Base-by-base conservation (phyloP, 2,888 invertebrate genomes). In the Malthinus flaveolus region DNA sequence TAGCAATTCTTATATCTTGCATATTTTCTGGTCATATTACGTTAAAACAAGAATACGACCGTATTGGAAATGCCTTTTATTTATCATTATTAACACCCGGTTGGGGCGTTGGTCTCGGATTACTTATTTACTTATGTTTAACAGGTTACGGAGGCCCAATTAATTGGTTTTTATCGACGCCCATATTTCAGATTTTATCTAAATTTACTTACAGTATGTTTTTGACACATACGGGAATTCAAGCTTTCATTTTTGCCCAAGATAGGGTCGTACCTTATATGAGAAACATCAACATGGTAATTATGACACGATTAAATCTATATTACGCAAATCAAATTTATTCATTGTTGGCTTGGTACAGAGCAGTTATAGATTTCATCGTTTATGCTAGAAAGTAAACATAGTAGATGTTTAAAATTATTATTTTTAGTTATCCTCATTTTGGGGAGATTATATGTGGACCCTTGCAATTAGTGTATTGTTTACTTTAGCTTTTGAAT, bases 181-280 rank as follows among this genome's bases (percentile, higher is more conserved):
- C 67, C 7, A 58, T 82, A 36, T 83, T 82, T 79, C 80, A 81
- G 70, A 71, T 83, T 8, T 76, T 82, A 1, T 80, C 81, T 1
- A 76, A 81, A 1, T 71, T 83, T 1, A 81, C 82, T 0, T 83
- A 80, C 59, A 80, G 79, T 1, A 76, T 82, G 66, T 84, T 81
- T 62, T 68, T 83, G 7, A 64, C 78, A 0, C 83, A 83, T 64
- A 66, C 77, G 10, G 73, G 77, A 0, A 71, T 82, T 48, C 33
- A 64, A n/a, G 7, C 39, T 1, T 56, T 62, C 8, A 55, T 64
- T 7, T 53, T 60, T 11, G 69, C 63, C 15, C 59, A 63, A 10
- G 48, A 60, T 42, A 64, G 71, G 50, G 59, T 61, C n/a, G 64
- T 69, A 1, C 50, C 58, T 7, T 66, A 71, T 58, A 68, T 73